Percentiles rank a stretch among this genome's conserved stretches.
phyloP scores from a whole-genome alignment of 1,140 invertebrate genomes.

The Drosophila pseudoananassae region DNA sequence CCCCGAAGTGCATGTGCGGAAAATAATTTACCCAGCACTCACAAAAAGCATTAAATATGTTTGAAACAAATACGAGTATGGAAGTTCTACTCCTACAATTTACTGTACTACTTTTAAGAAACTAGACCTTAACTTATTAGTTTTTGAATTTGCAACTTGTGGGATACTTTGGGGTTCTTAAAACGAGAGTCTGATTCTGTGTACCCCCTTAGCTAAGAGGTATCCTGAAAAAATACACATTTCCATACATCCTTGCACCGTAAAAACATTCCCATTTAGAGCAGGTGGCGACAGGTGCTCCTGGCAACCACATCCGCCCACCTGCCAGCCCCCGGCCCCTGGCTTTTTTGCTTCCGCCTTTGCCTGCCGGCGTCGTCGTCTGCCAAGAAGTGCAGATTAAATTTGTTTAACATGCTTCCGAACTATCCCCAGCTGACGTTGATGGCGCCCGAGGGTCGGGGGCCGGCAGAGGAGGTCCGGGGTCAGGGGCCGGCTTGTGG shows the following conservation, averaged over 20 bases:
- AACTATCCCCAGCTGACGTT: conserved; percentile 46
- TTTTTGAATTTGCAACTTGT: not conserved
- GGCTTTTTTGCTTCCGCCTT: conserved; percentile 32
- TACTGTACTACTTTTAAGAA: too few relatives aligned
- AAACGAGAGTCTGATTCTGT: not conserved
- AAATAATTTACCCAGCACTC: conserved; percentile 1
- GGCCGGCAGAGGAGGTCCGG: not conserved
- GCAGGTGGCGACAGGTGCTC: conserved; percentile 45
- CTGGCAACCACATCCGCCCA: conserved; percentile 39
- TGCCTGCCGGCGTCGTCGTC: conserved; percentile 34
- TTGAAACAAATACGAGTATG: not conserved
- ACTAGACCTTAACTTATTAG: too few relatives aligned
- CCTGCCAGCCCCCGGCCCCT: not conserved
- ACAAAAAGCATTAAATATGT: not conserved
- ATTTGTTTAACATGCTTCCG: conserved; percentile 80
- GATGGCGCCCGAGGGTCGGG: conserved; percentile 38
- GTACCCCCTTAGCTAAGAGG: not conserved
- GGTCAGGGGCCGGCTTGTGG: conserved; percentile 10
- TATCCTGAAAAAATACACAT: not conserved
- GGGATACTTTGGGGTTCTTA: not conserved
- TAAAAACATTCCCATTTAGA: conserved; percentile 12
- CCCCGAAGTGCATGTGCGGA: not conserved
- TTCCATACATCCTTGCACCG: not conserved
- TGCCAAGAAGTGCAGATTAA: conserved; percentile 80
- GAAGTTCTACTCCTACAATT: too few relatives aligned